Base-by-base conservation (phyloP, 64 coral and sea anemone genomes). In the Pachyseris speciosa region DNA sequence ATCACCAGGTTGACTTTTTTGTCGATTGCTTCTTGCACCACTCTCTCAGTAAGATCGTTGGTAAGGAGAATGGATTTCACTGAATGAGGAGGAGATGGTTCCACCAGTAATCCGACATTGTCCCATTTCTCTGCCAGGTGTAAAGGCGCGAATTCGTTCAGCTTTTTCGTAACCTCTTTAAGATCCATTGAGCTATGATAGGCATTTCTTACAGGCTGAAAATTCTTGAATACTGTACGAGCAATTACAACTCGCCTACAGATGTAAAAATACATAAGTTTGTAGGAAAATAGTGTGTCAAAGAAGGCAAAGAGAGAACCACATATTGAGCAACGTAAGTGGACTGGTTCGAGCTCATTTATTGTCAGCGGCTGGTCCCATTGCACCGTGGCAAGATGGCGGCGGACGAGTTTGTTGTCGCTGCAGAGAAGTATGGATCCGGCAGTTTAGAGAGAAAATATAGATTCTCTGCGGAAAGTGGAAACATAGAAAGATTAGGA, bases 71-170 rank as follows among this genome's bases (percentile, higher is more conserved):
- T 67, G 22, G 97, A 93, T 37, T 90, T 90, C 5, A 99, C 97
- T 7, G 51, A 42, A 83, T 95, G 97, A 39, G 58, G 52, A 34
- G 33, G 80, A 1, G 94, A 90, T 15, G 97, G 97, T 71, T 99
- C 97, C 5, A 99, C 90, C 4, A 99, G 87, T 67, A 99, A 75
- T 5, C 97, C 97, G 15, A 99, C 97, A 53, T 99, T 99, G 83
- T 99, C 97, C 97, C 97, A 99, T 13, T 86, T 86, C 40, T 99
- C 90, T 67, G 97, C 97, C 29, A 99, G 84, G 26, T 91, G 89
- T 24, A 93, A 26, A 3, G 97, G 97, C 1, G 97, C 97, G 78
- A 89, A 95, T 2, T 71, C 51, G 39, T 99, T 86, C 16, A 99
- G 74, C 32, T 74, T 95, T 15, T 65, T 67, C 45, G 95, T 94